A percentile compares a stretch with the other conserved stretches of the same genome.
phyloP scores from a whole-genome alignment of 2,888 invertebrate genomes.

The Dilophus febrilis region DNA sequence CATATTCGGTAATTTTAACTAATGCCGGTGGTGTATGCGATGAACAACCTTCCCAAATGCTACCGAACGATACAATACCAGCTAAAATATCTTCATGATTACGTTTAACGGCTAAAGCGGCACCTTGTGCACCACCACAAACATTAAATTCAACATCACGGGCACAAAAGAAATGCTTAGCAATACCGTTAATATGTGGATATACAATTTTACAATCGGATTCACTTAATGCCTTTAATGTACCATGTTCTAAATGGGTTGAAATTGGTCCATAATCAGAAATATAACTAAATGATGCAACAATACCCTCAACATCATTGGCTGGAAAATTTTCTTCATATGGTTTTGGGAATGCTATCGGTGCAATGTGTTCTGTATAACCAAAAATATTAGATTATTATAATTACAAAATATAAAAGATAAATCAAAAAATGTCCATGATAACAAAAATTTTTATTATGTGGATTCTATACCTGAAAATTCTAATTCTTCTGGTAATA shows the following conservation, averaged over 20 bases:
- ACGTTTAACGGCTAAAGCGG: neutral
- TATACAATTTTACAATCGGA: neutral
- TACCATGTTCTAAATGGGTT: neutral
- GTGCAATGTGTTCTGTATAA: neutral
- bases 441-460: no score
- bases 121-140: constrained; percentile 4
- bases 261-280: constrained; percentile 2
- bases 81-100: neutral
- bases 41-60: constrained; percentile 1
- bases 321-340: neutral
- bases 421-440: no score
- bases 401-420: no score
- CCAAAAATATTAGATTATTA: neutral
- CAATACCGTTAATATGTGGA: neutral
- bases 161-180: constrained; percentile 2
- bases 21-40: neutral
- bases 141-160: neutral
- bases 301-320: neutral
- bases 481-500: neutral
- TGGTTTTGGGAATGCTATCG: neutral
- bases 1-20: constrained; percentile 2
- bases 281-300: constrained; percentile 2
- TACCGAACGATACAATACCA: constrained; percentile 4
- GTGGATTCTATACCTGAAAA: neutral
- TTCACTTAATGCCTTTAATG: neutral